These are phyloP conservation scores for Nothocercus nigrocapillus DNA, from an alignment of 2,113 vertebrate species.

Conservation along the genomic window DNA sequence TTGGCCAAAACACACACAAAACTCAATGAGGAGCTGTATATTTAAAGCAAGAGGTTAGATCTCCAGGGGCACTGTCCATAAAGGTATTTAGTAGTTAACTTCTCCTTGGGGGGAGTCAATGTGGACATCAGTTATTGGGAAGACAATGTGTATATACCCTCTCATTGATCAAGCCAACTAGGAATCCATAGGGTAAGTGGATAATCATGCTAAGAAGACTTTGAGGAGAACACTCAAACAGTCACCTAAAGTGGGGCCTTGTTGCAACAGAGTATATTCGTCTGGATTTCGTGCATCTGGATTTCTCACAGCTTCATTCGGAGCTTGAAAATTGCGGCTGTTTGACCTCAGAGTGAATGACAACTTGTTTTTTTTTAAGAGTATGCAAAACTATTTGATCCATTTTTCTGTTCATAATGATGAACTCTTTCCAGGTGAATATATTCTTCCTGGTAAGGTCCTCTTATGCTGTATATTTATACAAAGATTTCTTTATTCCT, in stretches of 20 bases:
- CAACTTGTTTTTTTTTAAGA: neutral
- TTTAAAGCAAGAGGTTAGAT: neutral
- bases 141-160: neutral
- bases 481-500: neutral
- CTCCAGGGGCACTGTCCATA: neutral
- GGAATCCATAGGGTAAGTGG: neutral
- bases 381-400: neutral
- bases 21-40: neutral
- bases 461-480: neutral
- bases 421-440: neutral
- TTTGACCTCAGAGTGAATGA: neutral
- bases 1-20: neutral
- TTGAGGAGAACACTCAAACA: neutral
- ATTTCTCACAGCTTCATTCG: neutral
- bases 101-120: neutral
- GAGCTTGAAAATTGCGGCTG: neutral
- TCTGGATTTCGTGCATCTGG: neutral
- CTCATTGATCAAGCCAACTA: neutral
- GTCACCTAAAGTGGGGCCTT: neutral
- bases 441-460: neutral
- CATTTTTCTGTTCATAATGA: neutral
- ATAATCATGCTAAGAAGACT: neutral
- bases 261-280: neutral
- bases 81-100: conserved; percentile 6
- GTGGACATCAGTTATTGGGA: neutral